These are phyloP conservation scores for Tiliqua scincoides DNA, from an alignment of 2,113 vertebrate genomes.

Conservation along the genomic window DNA sequence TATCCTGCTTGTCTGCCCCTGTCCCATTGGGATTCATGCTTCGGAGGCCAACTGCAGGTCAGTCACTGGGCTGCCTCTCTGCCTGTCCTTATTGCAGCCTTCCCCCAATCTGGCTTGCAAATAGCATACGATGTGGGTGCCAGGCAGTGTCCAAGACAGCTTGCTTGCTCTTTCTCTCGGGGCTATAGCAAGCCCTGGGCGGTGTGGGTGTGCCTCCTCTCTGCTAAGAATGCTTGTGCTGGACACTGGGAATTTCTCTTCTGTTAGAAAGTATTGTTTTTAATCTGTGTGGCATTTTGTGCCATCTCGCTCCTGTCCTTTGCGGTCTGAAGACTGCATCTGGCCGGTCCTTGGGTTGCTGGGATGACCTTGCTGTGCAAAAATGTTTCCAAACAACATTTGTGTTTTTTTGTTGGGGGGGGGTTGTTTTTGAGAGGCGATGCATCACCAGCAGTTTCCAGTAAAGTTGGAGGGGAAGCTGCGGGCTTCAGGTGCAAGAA, in stretches of 20 bases:
- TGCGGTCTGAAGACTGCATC: constrained; percentile 2
- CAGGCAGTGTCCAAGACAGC: too few relatives aligned
- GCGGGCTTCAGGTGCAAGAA: background rate
- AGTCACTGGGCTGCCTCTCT: background rate
- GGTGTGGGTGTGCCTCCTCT: too few relatives aligned
- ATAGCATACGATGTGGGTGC: background rate
- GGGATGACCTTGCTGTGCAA: constrained; percentile 23
- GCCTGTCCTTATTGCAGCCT: background rate
- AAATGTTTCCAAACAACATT: accelerated
- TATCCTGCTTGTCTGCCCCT: background rate
- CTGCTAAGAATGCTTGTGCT: background rate
- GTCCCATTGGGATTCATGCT: background rate
- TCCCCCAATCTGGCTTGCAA: background rate
- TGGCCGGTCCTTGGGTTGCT: constrained; percentile 29
- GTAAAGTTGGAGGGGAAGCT: background rate
- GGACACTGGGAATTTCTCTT: background rate
- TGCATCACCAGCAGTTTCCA: background rate
- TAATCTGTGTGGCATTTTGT: background rate
- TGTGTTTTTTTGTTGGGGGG: too few relatives aligned
- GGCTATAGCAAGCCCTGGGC: too few relatives aligned
- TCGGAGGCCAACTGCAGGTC: background rate
- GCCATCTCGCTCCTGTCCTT: constrained; percentile 14
- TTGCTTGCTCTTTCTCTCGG: too few relatives aligned
- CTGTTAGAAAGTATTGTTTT: constrained; percentile 7
- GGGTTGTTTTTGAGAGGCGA: constrained; percentile 6